Evolutionary conservation across 2,797 vertebrate genomes (phyloP).

Genomic region (Simalia tracyae): DNA sequence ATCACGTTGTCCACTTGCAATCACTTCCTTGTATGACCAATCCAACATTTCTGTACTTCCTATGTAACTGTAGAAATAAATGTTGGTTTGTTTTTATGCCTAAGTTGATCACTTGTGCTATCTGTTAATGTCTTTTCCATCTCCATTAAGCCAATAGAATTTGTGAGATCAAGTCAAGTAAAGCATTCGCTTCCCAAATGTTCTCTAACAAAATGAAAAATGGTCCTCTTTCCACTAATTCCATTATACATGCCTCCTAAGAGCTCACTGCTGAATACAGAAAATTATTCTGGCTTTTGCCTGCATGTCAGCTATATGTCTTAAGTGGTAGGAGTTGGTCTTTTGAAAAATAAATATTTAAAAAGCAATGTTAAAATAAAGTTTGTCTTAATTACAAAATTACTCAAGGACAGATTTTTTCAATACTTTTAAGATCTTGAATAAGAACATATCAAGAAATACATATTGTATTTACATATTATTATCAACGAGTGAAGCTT

Average conservation of each 20-base stretch:
- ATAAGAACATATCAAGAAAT: background rate
- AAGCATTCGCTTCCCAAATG: background rate
- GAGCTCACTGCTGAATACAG: background rate
- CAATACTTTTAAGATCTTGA: background rate
- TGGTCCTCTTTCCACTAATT: too few relatives aligned
- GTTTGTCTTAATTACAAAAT: background rate
- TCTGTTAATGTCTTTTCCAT: constrained; percentile 35
- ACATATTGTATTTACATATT: constrained; percentile 1
- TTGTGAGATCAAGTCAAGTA: background rate
- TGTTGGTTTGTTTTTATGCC: constrained; percentile 48
- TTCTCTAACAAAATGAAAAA: too few relatives aligned
- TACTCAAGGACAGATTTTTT: background rate
- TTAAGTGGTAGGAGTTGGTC: background rate
- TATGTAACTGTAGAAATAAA: background rate
- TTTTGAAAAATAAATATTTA: background rate
- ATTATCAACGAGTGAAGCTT: constrained; percentile 50
- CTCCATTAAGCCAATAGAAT: constrained; percentile 23
- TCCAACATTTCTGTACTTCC: constrained; percentile 16
- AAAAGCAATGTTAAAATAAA: background rate
- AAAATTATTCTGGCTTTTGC: constrained; percentile 23
- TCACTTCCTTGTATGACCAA: constrained; percentile 36
- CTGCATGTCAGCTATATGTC: constrained; percentile 2
- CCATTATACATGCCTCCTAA: background rate
- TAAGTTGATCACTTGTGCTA: background rate
- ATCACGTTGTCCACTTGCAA: constrained; percentile 22